Base-by-base conservation (phyloP, 2,888 invertebrate genomes). In the Dioctria linearis region DNA sequence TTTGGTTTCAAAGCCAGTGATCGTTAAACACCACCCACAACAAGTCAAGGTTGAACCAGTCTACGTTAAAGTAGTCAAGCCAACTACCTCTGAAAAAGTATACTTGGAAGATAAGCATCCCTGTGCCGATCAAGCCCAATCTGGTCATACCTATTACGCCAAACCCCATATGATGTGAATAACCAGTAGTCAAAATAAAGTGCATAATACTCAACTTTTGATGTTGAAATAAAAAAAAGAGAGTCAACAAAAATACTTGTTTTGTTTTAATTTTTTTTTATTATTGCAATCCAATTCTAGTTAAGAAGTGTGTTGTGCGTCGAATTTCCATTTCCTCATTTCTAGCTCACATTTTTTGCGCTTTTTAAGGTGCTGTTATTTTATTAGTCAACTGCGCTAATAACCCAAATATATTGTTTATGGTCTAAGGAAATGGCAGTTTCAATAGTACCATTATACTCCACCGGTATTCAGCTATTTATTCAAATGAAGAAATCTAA, bases 11-110 rank as follows among this genome's bases (percentile, higher is more conserved):
- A 87, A 87, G 83, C 88, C 87, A 84, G 87, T 88, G 49, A 85
- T 85, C 81, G 85, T 88, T 42, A 88, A 88, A 84, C 86, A 87
- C 83, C 86, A 87, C 66, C 88, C 88, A 83, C 87, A 87, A 59
- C 86, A 87, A 83, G 87, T 88, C 63, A 88, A 87, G 85, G 87
- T 88, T 49, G 88, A 88, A 82, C 88, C 88, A 49, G 88, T 88
- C 51, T 87, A 87, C 81, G 88, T 88, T 66, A 88, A 88, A 78
- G 86, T 88, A 83, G 87, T 88, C 11, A 88, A 88, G 83, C 67
- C 67, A 67, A 25, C 43, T 6, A 67, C 71, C 13, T 4, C 11
- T 5, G 8, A 57, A 57, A 57, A 57, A 57, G n/a, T 57, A 4
- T 37, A 49, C 39, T 71, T 71, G 71, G 71, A 71, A 0, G 71